phyloP scores from a whole-genome alignment of 2,888 invertebrate species.

The Cheilosia grossa region DNA sequence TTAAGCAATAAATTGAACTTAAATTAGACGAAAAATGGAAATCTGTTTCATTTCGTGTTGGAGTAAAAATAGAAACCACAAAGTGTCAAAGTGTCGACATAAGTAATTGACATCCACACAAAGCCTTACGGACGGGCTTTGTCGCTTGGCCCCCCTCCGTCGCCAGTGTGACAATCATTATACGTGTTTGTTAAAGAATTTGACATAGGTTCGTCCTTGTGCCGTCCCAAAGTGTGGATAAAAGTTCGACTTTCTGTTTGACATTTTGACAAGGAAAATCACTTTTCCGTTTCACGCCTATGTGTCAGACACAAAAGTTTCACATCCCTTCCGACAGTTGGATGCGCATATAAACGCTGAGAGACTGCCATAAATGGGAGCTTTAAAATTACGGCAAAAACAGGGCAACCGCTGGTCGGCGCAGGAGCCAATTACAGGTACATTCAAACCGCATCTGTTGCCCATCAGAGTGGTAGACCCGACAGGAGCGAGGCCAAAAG shows the following conservation, averaged over 20 bases:
- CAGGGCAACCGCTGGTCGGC: neutral
- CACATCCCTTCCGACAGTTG: constrained; percentile 12
- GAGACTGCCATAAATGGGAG: neutral
- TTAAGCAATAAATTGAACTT: constrained; percentile 69
- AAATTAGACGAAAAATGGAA: constrained; percentile 43
- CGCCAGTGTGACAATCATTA: constrained; percentile 41
- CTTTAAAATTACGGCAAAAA: neutral
- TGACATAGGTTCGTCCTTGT: constrained; percentile 45
- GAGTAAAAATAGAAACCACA: constrained; percentile 9
- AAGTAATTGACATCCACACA: constrained; percentile 57
- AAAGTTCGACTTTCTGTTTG: constrained; percentile 47
- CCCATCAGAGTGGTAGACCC: neutral
- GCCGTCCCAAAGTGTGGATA: constrained; percentile 1
- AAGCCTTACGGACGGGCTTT: constrained; percentile 34
- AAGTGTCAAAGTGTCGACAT: constrained; percentile 48
- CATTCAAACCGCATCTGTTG: constrained; percentile 7
- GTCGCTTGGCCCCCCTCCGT: neutral
- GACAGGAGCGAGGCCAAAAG: constrained; percentile 19
- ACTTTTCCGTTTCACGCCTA: constrained; percentile 36
- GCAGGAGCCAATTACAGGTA: constrained; percentile 18
- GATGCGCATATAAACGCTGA: neutral
- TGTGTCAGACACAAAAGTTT: constrained; percentile 28
- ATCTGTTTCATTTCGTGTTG: constrained; percentile 19
- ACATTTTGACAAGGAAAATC: constrained; percentile 58
- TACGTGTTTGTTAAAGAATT: constrained; percentile 30